These are phyloP conservation scores for Geopemphigus sp. DNA, from an alignment of 1,140 invertebrate genomes.

Conservation along the genomic window DNA sequence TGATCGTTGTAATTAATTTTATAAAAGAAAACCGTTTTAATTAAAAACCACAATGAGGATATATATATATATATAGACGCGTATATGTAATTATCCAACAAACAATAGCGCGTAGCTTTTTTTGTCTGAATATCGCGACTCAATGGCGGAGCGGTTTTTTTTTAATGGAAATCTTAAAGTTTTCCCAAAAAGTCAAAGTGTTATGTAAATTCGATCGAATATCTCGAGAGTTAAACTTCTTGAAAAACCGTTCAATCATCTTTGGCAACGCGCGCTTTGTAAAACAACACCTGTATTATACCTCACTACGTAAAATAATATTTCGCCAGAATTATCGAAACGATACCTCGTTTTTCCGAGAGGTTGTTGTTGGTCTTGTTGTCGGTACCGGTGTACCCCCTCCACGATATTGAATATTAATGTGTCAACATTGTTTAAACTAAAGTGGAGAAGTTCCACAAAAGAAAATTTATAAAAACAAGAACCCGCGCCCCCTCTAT, in stretches of 20 bases:
- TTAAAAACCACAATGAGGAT: constrained; percentile 2
- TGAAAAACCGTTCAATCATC: constrained; percentile 24
- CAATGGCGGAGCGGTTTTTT: background rate
- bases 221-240: constrained; percentile 28
- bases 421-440: constrained; percentile 5
- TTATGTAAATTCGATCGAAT: constrained; percentile 35
- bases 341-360: background rate
- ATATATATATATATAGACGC: background rate
- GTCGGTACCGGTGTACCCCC: too few relatives aligned
- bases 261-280: background rate
- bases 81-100: too few relatives aligned
- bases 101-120: background rate
- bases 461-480: too few relatives aligned
- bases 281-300: background rate
- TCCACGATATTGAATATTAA: constrained; percentile 16
- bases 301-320: background rate
- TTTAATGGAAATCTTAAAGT: constrained; percentile 25
- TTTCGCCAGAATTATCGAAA: background rate
- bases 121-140: background rate
- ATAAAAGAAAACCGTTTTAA: constrained; percentile 2
- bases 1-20: background rate
- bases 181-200: background rate
- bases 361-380: background rate
- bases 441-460: background rate
- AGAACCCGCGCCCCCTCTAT: too few relatives aligned